Evolutionary conservation across 2,113 vertebrate species (phyloP).

Genomic region (Arvicanthis niloticus): DNA sequence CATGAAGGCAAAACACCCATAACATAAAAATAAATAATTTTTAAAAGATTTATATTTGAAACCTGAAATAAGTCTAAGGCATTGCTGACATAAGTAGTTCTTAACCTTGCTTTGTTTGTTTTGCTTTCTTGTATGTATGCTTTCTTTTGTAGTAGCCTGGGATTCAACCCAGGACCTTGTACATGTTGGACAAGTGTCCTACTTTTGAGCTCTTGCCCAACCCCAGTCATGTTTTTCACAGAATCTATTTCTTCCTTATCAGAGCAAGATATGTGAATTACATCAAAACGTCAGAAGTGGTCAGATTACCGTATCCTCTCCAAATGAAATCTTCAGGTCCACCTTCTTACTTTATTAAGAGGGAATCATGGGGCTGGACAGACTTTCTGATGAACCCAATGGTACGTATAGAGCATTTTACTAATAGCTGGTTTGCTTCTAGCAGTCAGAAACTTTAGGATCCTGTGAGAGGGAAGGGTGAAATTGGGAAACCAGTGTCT

Average conservation of each 20-base stretch:
- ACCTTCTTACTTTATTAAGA: slow-evolving; percentile 97
- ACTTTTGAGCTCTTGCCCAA: background rate
- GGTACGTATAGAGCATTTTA: slow-evolving; percentile 87
- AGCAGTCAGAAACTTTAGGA: slow-evolving; percentile 15
- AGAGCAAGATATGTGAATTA: slow-evolving; percentile 98
- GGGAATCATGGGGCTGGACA: slow-evolving; percentile 99
- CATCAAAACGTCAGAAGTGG: slow-evolving; percentile 98
- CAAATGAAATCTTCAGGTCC: slow-evolving; percentile 95
- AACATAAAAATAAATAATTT: background rate
- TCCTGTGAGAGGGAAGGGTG: slow-evolving; percentile 38
- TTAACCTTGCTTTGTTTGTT: slow-evolving; percentile 26
- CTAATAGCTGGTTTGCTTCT: slow-evolving; percentile 43
- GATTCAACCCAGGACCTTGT: background rate
- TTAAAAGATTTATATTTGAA: slow-evolving; percentile 24
- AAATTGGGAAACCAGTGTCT: slow-evolving; percentile 13
- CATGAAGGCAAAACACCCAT: background rate
- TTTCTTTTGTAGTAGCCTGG: background rate
- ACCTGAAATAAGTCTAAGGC: slow-evolving; percentile 8
- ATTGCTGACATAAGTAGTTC: slow-evolving; percentile 18
- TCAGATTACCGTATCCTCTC: slow-evolving; percentile 95
- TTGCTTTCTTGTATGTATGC: background rate
- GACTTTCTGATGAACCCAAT: slow-evolving; percentile 99
- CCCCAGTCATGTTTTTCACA: slow-evolving; percentile 32
- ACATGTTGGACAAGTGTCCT: background rate
- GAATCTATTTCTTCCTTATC: slow-evolving; percentile 63